Percentiles rank a stretch among this genome's conserved stretches.
phyloP scores from a whole-genome alignment of 1,140 invertebrate genomes.

The Subanguina moxae region DNA sequence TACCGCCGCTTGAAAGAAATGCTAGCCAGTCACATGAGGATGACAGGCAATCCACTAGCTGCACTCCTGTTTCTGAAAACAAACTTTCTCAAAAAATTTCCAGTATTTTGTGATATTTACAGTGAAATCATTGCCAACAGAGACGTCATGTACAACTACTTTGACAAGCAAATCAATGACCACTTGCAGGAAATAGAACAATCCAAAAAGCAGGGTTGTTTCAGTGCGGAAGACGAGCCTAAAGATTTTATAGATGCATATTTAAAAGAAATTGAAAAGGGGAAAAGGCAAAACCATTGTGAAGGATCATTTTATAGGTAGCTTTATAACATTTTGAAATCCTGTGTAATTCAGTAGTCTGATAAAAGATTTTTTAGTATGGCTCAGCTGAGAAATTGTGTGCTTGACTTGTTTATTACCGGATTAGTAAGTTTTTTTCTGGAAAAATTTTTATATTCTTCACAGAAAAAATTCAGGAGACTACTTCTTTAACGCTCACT shows the following conservation, averaged over 20 bases:
- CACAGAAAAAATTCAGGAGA: conserved; percentile 65
- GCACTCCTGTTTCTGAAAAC: neutral
- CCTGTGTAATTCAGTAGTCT: neutral
- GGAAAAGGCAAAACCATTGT: too few relatives aligned
- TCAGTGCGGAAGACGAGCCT: conserved; percentile 15
- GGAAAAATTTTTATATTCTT: neutral
- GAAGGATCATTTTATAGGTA: too few relatives aligned
- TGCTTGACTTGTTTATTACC: conserved; percentile 8
- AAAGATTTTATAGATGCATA: conserved; percentile 29
- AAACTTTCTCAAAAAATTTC: conserved; percentile 21
- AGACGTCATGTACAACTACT: conserved; percentile 6
- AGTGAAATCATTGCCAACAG: neutral
- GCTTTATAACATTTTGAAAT: neutral
- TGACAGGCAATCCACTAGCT: neutral
- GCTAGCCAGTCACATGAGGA: conserved; percentile 1
- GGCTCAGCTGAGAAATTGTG: neutral
- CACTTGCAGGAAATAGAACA: neutral
- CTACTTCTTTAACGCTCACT: conserved; percentile 74
- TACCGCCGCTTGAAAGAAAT: conserved; percentile 7
- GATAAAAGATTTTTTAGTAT: neutral
- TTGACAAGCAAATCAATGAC: conserved; percentile 17
- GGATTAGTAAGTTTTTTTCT: conserved; percentile 5
- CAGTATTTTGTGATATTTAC: neutral
- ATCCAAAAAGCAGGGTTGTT: neutral
- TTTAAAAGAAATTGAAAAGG: conserved; percentile 7